A percentile compares a stretch with the other conserved stretches of the same genome.
Conservation (phyloP, 2,888 invertebrate genomes). For the Tolmerus cingulatus region DNA sequence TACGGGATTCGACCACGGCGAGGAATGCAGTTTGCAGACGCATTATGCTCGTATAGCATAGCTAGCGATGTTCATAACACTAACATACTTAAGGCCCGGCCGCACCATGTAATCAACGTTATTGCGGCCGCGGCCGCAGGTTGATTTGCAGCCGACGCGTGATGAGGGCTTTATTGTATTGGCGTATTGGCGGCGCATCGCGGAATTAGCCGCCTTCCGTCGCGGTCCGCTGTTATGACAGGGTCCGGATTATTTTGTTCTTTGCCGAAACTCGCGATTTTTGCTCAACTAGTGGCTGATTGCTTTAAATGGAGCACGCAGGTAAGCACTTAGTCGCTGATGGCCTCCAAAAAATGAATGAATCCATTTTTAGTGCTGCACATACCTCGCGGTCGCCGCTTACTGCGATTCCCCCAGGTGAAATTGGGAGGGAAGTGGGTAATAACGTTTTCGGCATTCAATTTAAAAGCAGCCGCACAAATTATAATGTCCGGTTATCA, state of each 20-base stretch:
- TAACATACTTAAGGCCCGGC: conserved; percentile 29
- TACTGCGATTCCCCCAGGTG: not conserved
- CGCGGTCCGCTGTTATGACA: not conserved
- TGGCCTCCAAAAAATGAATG: not conserved
- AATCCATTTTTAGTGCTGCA: not conserved
- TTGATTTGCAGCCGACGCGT: conserved; percentile 39
- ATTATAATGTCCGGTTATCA: not conserved
- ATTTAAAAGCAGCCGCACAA: not conserved
- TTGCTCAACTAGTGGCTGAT: not conserved
- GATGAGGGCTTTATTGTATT: conserved; percentile 39
- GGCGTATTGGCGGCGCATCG: not conserved
- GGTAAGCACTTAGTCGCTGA: not conserved
- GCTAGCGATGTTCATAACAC: conserved; percentile 19
- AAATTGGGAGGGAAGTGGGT: not conserved
- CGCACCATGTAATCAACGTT: conserved; percentile 36
- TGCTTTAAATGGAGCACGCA: not conserved
- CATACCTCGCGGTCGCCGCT: not conserved
- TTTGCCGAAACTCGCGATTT: conserved; percentile 33
- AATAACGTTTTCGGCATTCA: not conserved
- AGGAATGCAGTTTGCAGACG: conserved; percentile 22
- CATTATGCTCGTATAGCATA: not conserved
- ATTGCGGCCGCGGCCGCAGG: conserved; percentile 43
- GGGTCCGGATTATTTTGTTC: conserved; percentile 5
- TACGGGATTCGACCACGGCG: not conserved
- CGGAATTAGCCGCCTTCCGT: not conserved